Conservation (phyloP, 1,140 invertebrate species). For the Zaprionus lachaisei region DNA sequence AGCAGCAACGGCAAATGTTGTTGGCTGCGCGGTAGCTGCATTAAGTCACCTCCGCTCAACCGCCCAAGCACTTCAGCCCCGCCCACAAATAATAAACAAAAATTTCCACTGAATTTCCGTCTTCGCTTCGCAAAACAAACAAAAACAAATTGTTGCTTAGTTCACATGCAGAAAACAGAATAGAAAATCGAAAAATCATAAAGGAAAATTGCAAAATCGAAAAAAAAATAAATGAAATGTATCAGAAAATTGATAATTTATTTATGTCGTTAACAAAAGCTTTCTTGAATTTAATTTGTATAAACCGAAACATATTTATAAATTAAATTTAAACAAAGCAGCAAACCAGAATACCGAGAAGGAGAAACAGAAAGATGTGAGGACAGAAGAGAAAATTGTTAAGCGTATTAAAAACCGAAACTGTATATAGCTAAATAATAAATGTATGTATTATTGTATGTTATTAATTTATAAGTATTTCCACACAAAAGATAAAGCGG, state of each 20-base stretch:
- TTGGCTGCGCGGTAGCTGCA: constrained; percentile 73
- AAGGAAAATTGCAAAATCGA: constrained; percentile 3
- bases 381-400: constrained; percentile 48
- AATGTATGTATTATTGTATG: constrained; percentile 78
- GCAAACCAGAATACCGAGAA: constrained; percentile 35
- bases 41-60: constrained; percentile 43
- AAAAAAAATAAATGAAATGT: constrained; percentile 31
- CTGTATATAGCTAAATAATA: constrained; percentile 73
- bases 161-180: constrained; percentile 1
- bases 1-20: constrained; percentile 37
- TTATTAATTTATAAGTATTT: constrained; percentile 74
- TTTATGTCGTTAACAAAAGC: constrained; percentile 76
- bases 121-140: constrained; percentile 66
- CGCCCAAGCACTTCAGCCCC: constrained; percentile 31
- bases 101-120: constrained; percentile 75
- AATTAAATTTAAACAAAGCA: constrained; percentile 39
- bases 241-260: constrained; percentile 53
- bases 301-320: constrained; percentile 52
- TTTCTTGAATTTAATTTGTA: constrained; percentile 80
- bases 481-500: constrained; percentile 40
- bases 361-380: constrained; percentile 24
- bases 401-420: constrained; percentile 43
- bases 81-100: constrained; percentile 34
- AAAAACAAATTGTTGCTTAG: constrained; percentile 25
- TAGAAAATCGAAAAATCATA: neutral